Evolutionary conservation across 2,797 vertebrate genomes (phyloP).

Genomic region (Halcyon badia): DNA sequence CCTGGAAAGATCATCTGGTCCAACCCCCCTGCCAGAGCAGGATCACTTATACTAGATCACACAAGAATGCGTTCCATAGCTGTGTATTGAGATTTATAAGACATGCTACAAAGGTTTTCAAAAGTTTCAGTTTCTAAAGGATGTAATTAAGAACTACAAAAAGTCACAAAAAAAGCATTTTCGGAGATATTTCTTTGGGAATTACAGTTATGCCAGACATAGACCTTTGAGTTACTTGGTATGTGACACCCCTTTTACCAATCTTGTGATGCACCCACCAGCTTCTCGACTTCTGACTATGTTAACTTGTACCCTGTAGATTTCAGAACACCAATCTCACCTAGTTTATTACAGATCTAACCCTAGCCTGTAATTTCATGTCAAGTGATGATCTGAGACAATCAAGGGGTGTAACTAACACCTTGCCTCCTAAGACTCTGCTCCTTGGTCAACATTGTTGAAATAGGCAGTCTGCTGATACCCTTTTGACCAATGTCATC

Average conservation of each 20-base stretch:
- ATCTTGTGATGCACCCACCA: fast-evolving
- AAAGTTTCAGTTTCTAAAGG: neutral
- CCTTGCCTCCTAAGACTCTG: neutral
- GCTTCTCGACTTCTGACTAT: neutral
- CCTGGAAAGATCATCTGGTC: no score
- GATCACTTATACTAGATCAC: no score
- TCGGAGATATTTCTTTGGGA: neutral
- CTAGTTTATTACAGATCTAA: neutral
- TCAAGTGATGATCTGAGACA: neutral
- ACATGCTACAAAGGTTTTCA: neutral
- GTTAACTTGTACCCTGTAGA: neutral
- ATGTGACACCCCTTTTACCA: neutral
- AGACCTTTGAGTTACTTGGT: neutral
- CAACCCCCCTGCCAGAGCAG: no score
- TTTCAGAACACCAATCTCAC: neutral
- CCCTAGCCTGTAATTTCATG: neutral
- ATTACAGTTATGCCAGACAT: neutral
- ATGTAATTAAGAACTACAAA: neutral
- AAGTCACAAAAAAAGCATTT: neutral
- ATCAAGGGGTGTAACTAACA: neutral
- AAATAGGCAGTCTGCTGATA: neutral
- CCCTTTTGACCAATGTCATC: fast-evolving
- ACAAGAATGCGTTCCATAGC: neutral
- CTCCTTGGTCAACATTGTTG: fast-evolving
- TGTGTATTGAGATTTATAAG: neutral